Base-by-base conservation (phyloP, 2,888 invertebrate species). In the Tetranychus truncatus region DNA sequence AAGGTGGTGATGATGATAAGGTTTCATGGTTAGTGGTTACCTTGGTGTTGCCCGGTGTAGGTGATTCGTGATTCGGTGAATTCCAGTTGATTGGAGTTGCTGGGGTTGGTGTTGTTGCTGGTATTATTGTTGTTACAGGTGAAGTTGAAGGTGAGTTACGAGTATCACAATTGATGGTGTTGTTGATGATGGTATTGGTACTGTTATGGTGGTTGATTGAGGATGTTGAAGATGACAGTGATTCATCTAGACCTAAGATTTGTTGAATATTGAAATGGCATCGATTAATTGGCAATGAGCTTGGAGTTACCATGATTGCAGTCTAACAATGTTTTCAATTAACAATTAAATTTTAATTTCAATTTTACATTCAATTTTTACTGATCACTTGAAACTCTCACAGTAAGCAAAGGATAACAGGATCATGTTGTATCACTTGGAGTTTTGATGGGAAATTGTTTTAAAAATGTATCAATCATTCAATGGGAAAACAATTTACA, bases 81-180 rank as follows among this genome's bases (percentile, higher is more conserved):
- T 67, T 67, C 67, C 67, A n/a, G 21, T 67, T 67, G n/a, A 67
- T 67, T 67, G n/a, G 11, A 18, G 67, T 67, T 67, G n/a, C 55
- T 3, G 55, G 9, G 0, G 55, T 55, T 6, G 55, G 55, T 55
- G 55, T 55, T 55, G 15, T 15, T 55, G 55, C 15, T 9, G 55
- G 11, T 55, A 15, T 55, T 55, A 15, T 15, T 55, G 55, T 15
- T 8, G 9, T 34, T 34, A 34, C 34, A 34, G 34, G 34, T 34
- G 34, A 34, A 34, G 34, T 34, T 34, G 34, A 34, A 3, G 55
- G 55, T 55, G 55, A 55, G 15, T 15, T 15, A 6, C 15, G 11
- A 55, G 1, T 15, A 55, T 55, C 55, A 55, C 55, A 55, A 15
- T 55, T 55, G 15, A 15, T 55, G 15, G 1, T 55, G 15, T 55